These are phyloP conservation scores for Sinocyclocheilus maitianheensis DNA, from an alignment of 2,113 vertebrate genomes.

Conservation along the genomic window DNA sequence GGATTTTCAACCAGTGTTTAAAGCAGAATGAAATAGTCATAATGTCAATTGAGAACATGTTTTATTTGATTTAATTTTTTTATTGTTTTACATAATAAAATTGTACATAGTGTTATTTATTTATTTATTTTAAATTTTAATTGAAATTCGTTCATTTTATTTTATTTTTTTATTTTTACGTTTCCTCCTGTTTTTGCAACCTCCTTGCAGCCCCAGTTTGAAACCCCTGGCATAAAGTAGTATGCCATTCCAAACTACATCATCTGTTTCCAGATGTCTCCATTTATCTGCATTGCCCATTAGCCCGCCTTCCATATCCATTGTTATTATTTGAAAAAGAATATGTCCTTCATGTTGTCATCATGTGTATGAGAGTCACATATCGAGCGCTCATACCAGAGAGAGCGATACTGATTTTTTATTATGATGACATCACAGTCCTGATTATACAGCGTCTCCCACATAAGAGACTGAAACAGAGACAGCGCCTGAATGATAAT, in stretches of 20 bases:
- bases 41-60: not conserved
- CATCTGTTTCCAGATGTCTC: not conserved
- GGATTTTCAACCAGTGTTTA: not conserved
- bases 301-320: not conserved
- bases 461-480: slow-evolving; percentile 23
- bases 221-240: not conserved
- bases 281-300: not conserved
- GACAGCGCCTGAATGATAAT: slow-evolving; percentile 18
- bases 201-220: not conserved
- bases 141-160: no score
- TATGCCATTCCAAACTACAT: not conserved
- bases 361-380: slow-evolving; percentile 22
- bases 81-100: not conserved
- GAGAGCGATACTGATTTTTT: not conserved
- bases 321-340: not conserved
- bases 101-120: no score
- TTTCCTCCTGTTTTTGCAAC: not conserved
- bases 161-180: not conserved
- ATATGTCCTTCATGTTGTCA: not conserved
- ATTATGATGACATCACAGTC: slow-evolving; percentile 26
- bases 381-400: not conserved
- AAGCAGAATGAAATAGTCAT: not conserved
- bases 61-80: no score
- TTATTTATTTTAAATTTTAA: no score
- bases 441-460: not conserved